Base-by-base conservation (phyloP, 2,113 vertebrate genomes). In the Plestiodon gilberti region DNA sequence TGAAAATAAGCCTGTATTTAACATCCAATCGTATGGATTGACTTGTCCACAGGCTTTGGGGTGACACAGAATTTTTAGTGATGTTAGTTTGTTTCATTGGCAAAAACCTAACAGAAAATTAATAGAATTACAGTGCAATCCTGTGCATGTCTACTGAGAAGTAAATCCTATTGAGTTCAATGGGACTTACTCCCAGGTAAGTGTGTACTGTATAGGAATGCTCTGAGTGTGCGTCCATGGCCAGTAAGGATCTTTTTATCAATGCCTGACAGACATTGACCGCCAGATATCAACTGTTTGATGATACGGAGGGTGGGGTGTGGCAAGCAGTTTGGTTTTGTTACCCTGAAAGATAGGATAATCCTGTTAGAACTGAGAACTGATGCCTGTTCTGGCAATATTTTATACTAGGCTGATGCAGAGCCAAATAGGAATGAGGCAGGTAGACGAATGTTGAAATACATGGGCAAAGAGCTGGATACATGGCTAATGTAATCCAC, bases 51-150 rank as follows among this genome's bases (percentile, higher is more conserved):
- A 30, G 62, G 89, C 90, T 93, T 88, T 91, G 82, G 82, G 82
- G 87, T 43, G 75, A 89, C 87, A 64, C 82, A 88, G 92, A 94
- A 93, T 94, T 81, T 90, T 91, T 89, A 94, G 84, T 93, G 92
- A 91, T 91, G 91, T 88, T 90, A 87, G 92, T 92, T 87, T 87
- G 88, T 67, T 33, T 90, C 91, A 95, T 91, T 82, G 88, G 74
- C 89, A 90, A 91, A 93, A 92, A 92, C 95, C 93, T 86, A 93
- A 82, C 89, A 75, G 88, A 87, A 93, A 95, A 94, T 93, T 92
- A 96, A 92, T 94, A 96, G 93, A 93, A 91, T 94, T 48, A 48
- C 8, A 8, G 43, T 48, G 8, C 43, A 48, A 48, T 48, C 43
- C 43, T 48, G 8, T 48, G 43, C 43, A 48, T 48, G 8, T 48